Evolutionary conservation across 2,113 vertebrate species (phyloP), one percentile per base, ranked within the genome.

Genomic region (Zosterops hypoxanthus): DNA sequence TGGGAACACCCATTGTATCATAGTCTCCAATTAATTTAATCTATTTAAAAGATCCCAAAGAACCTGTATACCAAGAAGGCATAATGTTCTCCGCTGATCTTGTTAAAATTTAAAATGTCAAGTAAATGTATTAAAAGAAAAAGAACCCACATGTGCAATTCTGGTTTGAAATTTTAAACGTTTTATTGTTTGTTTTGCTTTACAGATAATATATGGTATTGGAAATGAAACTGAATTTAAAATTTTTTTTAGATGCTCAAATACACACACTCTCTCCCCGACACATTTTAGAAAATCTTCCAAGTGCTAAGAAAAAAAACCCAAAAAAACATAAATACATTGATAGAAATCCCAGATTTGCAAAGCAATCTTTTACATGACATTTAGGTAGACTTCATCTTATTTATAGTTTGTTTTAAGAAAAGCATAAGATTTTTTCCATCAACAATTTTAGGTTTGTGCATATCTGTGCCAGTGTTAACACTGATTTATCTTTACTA

Each of bases 181-280:
- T 12, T 81, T 66, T 63, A n/a, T 65, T 76, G 19, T 70, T 63
- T 65, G 39, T 46, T 86, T 86, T 71, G 10, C 3, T 52, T 72
- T 60, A 63, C 72, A 52, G 10, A 60, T 14, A 61, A 36, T 57
- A 22, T 23, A 59, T 29, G 10, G 14, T 49, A 44, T 26, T 65
- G 12, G 36, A 88, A 73, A 68, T 61, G 7, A 61, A 75, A 81
- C 14, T n/a, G 10, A 72, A 82, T 80, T 84, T 39, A 34, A 81
- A 25, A 47, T 68, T 85, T 78, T 79, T 82, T 12, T 39, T 49
- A 57, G 14, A 73, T 10, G 14, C 2, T 14, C 23, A 69, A 79
- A 22, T 61, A 17, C 20, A 42, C 25, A 61, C 2, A 33, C 21
- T 1, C 1, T 6, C 1, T 5, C 5, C 3, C 5, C 1, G 1